phyloP scores from a whole-genome alignment of 2,113 vertebrate genomes.

The Perca flavescens region DNA sequence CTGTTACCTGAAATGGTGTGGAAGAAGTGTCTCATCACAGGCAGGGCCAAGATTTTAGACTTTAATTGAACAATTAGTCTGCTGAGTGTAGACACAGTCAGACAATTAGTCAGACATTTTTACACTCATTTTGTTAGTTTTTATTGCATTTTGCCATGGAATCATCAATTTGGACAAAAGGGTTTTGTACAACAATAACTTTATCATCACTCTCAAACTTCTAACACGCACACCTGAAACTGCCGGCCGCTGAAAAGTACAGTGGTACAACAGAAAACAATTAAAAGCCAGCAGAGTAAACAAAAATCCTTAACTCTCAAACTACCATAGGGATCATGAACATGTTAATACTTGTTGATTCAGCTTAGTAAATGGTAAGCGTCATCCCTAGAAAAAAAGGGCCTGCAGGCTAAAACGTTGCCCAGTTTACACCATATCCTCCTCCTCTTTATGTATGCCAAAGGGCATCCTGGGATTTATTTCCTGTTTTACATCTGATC shows the following conservation, averaged over 20 bases:
- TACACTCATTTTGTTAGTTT: neutral
- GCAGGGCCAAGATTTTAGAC: constrained; percentile 11
- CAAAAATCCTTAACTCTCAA: neutral
- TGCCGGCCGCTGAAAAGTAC: constrained; percentile 1
- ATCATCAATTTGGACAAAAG: neutral
- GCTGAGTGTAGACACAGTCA: constrained; percentile 5
- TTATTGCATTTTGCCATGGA: neutral
- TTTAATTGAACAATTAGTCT: constrained; percentile 24
- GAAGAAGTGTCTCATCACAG: constrained; percentile 39
- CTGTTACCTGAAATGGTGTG: constrained; percentile 50
- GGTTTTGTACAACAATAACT: neutral
- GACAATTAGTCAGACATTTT: neutral
- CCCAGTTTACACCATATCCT: neutral
- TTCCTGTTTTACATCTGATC: neutral
- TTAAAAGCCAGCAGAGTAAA: constrained; percentile 16
- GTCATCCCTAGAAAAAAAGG: neutral
- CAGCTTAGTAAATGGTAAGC: neutral
- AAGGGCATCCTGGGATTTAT: neutral
- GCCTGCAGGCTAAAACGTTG: neutral
- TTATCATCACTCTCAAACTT: neutral
- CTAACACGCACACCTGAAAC: neutral
- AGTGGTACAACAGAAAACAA: neutral
- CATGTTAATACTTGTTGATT: constrained; percentile 24
- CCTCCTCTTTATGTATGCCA: neutral
- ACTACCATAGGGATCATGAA: neutral